Percentiles rank a stretch among this genome's conserved stretches.
phyloP scores from a whole-genome alignment of 2,113 vertebrate species.

The Corydoras sp. region DNA sequence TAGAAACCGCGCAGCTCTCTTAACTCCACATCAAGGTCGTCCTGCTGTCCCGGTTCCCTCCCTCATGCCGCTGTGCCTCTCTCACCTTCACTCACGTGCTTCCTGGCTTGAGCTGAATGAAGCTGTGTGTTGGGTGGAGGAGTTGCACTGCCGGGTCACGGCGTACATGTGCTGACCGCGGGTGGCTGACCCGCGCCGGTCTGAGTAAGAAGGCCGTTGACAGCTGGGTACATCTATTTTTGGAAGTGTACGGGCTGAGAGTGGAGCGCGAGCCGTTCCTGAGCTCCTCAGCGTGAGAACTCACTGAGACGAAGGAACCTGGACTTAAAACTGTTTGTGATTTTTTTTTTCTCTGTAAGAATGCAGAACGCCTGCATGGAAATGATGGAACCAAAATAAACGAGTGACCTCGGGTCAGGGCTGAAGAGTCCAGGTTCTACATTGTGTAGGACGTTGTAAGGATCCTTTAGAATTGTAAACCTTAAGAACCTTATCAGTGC shows the following conservation, averaged over 20 bases:
- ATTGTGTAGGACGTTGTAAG: too few species aligned
- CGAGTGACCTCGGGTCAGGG: too few species aligned
- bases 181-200: conserved; percentile 39
- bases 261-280: not conserved
- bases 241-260: conserved; percentile 42
- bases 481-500: too few species aligned
- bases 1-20: too few species aligned
- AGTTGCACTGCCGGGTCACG: not conserved
- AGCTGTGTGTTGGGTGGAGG: not conserved
- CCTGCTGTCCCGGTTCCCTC: not conserved
- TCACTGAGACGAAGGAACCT: not conserved
- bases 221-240: conserved; percentile 55
- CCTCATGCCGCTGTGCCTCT: not conserved
- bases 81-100: not conserved
- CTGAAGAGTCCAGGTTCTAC: too few species aligned
- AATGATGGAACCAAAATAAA: too few species aligned
- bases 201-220: conserved; percentile 36
- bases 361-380: not conserved
- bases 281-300: not conserved
- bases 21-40: conserved; percentile 35
- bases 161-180: conserved; percentile 18
- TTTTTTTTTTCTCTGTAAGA: not conserved
- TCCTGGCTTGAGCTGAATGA: conserved; percentile 34
- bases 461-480: too few species aligned
- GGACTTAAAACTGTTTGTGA: not conserved